These are phyloP conservation scores for Pangasianodon hypophthalmus DNA, from an alignment of 2,113 vertebrate species.

Conservation along the genomic window DNA sequence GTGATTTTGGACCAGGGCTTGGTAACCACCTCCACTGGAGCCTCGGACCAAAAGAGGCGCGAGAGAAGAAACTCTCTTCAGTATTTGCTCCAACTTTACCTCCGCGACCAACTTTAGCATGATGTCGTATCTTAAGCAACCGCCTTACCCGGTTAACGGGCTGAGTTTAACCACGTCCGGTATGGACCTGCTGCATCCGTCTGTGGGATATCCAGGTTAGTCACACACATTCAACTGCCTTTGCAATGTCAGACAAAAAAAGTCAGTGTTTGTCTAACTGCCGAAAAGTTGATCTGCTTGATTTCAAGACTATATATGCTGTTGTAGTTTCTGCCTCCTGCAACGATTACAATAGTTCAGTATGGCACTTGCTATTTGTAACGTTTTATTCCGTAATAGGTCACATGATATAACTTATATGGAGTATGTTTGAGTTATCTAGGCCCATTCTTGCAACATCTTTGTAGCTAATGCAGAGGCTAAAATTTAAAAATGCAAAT, in stretches of 20 bases:
- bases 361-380: neutral
- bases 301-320: neutral
- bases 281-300: neutral
- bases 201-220: slow-evolving; percentile 98
- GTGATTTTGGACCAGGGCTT: slow-evolving; percentile 61
- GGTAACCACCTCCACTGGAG: slow-evolving; percentile 5
- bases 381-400: neutral
- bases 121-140: slow-evolving; percentile 99
- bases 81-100: slow-evolving; percentile 78
- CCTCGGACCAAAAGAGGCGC: slow-evolving; percentile 31
- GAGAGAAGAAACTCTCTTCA: slow-evolving; percentile 62
- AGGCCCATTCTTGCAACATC: neutral
- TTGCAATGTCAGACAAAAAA: neutral
- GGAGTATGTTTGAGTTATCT: neutral
- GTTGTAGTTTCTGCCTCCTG: neutral
- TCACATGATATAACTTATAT: too few species aligned
- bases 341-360: neutral
- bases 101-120: slow-evolving; percentile 85
- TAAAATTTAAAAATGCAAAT: neutral
- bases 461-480: neutral
- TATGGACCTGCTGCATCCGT: slow-evolving; percentile 96
- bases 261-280: neutral
- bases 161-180: slow-evolving; percentile 95
- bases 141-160: slow-evolving; percentile 96
- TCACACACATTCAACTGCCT: slow-evolving; percentile 42